phyloP scores from a whole-genome alignment of 1,140 invertebrate species.

The Scaptomyza hsui region DNA sequence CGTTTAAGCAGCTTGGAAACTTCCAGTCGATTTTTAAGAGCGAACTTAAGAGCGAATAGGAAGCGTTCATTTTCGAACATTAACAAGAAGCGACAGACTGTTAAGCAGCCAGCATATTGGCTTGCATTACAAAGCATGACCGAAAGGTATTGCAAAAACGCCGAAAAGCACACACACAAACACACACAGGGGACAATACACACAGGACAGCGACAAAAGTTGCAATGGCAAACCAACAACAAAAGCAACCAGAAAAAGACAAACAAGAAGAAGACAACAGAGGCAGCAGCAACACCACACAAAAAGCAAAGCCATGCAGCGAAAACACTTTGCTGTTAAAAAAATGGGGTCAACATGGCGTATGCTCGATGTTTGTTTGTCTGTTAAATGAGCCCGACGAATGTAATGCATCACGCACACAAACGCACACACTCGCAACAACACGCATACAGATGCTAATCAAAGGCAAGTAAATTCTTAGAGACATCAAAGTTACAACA shows the following conservation, averaged over 20 bases:
- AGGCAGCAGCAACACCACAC: neutral
- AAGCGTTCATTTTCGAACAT: slow-evolving; percentile 55
- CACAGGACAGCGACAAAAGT: slow-evolving; percentile 27
- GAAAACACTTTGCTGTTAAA: slow-evolving; percentile 37
- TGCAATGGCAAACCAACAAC: slow-evolving; percentile 16
- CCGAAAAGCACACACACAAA: slow-evolving; percentile 34
- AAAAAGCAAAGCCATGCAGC: slow-evolving; percentile 23
- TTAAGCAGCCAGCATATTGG: slow-evolving; percentile 32
- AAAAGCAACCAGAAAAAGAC: slow-evolving; percentile 7
- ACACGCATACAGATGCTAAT: slow-evolving; percentile 54
- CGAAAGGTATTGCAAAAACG: slow-evolving; percentile 54
- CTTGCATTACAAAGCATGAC: slow-evolving; percentile 50
- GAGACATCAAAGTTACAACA: slow-evolving; percentile 44
- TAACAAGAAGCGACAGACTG: slow-evolving; percentile 48
- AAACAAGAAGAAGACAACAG: neutral
- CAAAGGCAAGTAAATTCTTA: slow-evolving; percentile 57
- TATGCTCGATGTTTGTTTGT: slow-evolving; percentile 48
- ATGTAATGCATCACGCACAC: slow-evolving; percentile 37
- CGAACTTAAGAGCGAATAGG: slow-evolving; percentile 22
- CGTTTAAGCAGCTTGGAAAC: slow-evolving; percentile 27
- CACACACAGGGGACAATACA: slow-evolving; percentile 35
- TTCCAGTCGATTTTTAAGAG: slow-evolving; percentile 50
- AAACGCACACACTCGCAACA: slow-evolving; percentile 4
- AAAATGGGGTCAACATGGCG: slow-evolving; percentile 43
- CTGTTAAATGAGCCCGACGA: slow-evolving; percentile 36